phyloP scores from a whole-genome alignment of 2,113 vertebrate species.

The Caranx melampygus region DNA sequence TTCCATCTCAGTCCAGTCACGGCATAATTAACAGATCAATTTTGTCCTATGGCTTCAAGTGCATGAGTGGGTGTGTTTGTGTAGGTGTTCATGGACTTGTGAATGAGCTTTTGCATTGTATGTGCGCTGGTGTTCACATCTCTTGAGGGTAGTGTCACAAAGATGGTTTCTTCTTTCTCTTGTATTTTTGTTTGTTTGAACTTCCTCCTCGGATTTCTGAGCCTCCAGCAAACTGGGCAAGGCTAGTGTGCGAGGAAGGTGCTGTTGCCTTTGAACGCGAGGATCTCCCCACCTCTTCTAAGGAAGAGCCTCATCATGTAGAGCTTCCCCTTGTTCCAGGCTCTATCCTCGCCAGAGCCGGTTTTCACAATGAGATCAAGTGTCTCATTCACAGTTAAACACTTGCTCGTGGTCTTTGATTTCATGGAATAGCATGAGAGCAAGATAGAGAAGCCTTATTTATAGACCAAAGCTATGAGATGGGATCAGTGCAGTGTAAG shows the following conservation, averaged over 20 bases:
- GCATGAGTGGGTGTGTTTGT: conserved; percentile 44
- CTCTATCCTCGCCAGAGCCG: conserved; percentile 55
- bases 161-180: conserved; percentile 22
- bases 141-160: conserved; percentile 40
- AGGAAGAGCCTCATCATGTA: conserved; percentile 30
- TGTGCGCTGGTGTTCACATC: conserved; percentile 45
- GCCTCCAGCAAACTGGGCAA: conserved; percentile 47
- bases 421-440: conserved; percentile 47
- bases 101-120: conserved; percentile 45
- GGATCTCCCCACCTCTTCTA: conserved; percentile 28
- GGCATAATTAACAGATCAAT: conserved; percentile 60
- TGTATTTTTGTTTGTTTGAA: conserved; percentile 17
- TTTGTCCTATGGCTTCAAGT: conserved; percentile 38
- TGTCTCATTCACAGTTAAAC: conserved; percentile 52
- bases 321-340: conserved; percentile 43
- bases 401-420: conserved; percentile 56
- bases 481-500: conserved; percentile 49
- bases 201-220: conserved; percentile 12
- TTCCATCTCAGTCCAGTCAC: conserved; percentile 31
- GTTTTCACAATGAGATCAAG: conserved; percentile 62
- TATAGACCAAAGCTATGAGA: conserved; percentile 29
- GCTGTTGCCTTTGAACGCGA: conserved; percentile 43
- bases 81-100: conserved; percentile 55
- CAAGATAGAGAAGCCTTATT: conserved; percentile 42
- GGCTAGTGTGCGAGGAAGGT: conserved; percentile 30